Conservation (phyloP, 2,113 vertebrate species). For the Lichenostomus cassidix region DNA sequence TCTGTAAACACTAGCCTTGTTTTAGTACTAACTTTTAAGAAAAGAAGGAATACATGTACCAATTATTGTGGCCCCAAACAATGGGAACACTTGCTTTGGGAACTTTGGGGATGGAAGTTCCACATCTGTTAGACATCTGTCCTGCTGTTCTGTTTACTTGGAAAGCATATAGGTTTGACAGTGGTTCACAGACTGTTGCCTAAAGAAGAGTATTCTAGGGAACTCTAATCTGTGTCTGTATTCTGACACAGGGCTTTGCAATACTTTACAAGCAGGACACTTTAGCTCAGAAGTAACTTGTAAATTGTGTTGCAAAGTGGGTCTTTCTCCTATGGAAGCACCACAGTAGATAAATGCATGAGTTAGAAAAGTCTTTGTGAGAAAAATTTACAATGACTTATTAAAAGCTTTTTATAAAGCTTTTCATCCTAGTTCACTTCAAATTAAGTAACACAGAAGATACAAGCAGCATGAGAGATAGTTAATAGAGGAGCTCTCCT, state of each 20-base stretch:
- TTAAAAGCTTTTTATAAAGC: background rate
- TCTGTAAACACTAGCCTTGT: background rate
- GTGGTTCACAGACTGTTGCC: background rate
- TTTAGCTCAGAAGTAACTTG: background rate
- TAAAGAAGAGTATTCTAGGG: background rate
- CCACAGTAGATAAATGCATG: background rate
- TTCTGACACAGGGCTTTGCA: background rate
- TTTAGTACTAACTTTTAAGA: background rate
- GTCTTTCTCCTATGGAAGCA: background rate
- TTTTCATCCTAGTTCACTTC: background rate
- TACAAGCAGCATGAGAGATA: background rate
- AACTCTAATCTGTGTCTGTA: background rate
- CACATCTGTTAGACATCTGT: slow-evolving; percentile 42
- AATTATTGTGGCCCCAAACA: background rate
- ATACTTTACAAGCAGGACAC: background rate
- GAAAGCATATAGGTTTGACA: background rate
- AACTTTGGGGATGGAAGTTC: background rate
- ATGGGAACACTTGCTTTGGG: background rate
- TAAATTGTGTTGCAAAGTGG: background rate
- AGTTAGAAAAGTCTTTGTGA: background rate
- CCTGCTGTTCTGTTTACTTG: background rate
- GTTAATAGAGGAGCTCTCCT: background rate
- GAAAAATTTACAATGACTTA: background rate
- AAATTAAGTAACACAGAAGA: background rate
- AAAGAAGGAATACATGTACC: background rate